Evolutionary conservation across 2,888 invertebrate species (phyloP).

Genomic region (Ophonus ardosiacus): DNA sequence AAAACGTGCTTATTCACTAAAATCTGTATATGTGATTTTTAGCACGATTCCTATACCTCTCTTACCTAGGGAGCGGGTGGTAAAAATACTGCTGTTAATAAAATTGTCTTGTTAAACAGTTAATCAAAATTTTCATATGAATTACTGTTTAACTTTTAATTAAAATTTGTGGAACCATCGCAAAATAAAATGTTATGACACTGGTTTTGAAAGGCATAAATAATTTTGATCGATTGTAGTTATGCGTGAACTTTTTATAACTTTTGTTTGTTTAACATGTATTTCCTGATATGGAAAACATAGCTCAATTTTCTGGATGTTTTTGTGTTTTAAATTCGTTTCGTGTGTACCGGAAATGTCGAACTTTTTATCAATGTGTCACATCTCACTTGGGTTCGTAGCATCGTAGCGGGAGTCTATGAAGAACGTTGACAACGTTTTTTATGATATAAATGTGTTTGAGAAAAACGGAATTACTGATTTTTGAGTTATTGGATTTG

Average conservation of each 20-base stretch:
- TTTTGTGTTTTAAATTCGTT: constrained; percentile 39
- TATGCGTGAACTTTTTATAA: constrained; percentile 20
- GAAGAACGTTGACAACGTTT: not conserved
- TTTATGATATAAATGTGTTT: not conserved
- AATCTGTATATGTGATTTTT: no score
- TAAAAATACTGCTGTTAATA: no score
- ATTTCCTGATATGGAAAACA: constrained; percentile 28
- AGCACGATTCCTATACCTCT: no score
- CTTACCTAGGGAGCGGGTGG: no score
- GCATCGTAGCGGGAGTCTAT: not conserved
- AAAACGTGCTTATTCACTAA: no score
- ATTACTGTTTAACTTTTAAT: constrained; percentile 9
- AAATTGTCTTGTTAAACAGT: no score
- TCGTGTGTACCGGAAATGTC: constrained; percentile 32
- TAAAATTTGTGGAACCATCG: not conserved
- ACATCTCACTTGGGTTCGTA: constrained; percentile 1
- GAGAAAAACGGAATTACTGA: not conserved
- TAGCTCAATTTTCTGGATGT: constrained; percentile 11
- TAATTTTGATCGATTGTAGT: constrained; percentile 14
- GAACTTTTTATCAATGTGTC: constrained; percentile 36
- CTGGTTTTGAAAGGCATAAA: not conserved
- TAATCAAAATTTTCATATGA: not conserved
- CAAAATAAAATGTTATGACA: constrained; percentile 13
- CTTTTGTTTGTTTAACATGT: constrained; percentile 21
- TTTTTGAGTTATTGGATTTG: not conserved